Evolutionary conservation across 1,140 invertebrate species (phyloP).

Genomic region (Drosophila serrata): DNA sequence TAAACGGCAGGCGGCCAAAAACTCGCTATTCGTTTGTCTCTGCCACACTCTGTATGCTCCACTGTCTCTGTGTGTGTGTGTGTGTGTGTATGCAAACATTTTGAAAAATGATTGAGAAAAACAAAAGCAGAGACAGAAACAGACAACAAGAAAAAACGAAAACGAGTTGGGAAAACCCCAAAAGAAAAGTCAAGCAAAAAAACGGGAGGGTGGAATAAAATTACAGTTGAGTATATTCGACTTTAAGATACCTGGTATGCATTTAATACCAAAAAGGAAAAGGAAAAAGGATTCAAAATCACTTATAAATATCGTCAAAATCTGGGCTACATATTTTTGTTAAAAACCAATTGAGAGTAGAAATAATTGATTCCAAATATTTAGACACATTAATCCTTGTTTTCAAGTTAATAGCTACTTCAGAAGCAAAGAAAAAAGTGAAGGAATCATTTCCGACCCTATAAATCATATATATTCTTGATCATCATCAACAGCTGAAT

Average conservation of each 20-base stretch:
- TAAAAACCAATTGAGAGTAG: not conserved
- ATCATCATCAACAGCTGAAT: no score
- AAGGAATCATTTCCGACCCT: no score
- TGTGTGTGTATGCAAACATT: constrained; percentile 35
- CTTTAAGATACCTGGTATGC: not conserved
- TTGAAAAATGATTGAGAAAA: constrained; percentile 65
- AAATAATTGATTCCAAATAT: not conserved
- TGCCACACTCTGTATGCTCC: not conserved
- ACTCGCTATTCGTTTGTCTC: constrained; percentile 19
- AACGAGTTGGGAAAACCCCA: constrained; percentile 34
- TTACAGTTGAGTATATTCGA: not conserved
- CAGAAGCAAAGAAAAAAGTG: no score
- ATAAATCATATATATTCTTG: no score
- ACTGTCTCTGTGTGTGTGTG: not conserved
- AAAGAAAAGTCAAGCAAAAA: constrained; percentile 17
- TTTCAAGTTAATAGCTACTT: not conserved
- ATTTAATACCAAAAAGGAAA: no score
- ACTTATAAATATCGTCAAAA: not conserved
- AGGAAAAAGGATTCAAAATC: not conserved
- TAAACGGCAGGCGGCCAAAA: constrained; percentile 78
- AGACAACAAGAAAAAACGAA: constrained; percentile 20
- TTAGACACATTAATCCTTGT: not conserved
- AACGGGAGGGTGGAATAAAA: constrained; percentile 5
- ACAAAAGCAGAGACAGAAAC: constrained; percentile 50
- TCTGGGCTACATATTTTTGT: not conserved